These are phyloP conservation scores for Netelia virgata DNA, from an alignment of 2,888 invertebrate genomes.

Conservation along the genomic window DNA sequence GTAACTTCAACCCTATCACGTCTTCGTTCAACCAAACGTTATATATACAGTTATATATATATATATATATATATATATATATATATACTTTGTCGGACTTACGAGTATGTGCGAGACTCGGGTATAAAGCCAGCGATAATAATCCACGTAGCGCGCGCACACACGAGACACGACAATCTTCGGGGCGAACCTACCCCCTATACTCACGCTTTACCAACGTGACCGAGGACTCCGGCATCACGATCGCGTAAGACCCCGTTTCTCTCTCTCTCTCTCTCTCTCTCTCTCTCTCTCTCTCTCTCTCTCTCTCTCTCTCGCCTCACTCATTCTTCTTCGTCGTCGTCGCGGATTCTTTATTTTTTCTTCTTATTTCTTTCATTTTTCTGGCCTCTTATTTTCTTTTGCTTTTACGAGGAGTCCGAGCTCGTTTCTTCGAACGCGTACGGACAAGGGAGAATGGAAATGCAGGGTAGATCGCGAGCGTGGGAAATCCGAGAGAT, in stretches of 20 bases:
- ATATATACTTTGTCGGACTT: neutral
- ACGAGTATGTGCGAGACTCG: neutral
- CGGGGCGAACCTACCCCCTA: conserved; percentile 15
- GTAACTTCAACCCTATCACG: conserved; percentile 15
- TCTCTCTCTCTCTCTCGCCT: neutral
- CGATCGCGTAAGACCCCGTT: conserved; percentile 10
- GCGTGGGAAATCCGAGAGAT: conserved; percentile 24
- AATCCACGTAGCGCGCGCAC: conserved; percentile 12
- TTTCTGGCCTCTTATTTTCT: neutral
- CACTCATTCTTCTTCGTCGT: neutral
- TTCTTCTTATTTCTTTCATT: neutral
- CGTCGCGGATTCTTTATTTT: neutral
- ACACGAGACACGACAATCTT: conserved; percentile 52
- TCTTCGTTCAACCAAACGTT: neutral
- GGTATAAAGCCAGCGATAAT: conserved; percentile 18
- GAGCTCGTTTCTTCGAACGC: conserved; percentile 31
- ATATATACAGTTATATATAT: neutral
- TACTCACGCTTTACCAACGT: conserved; percentile 16
- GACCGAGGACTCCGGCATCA: conserved; percentile 31
- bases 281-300: conserved; percentile 8
- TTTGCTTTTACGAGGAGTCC: conserved; percentile 16
- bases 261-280: no score
- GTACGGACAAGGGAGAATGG: conserved; percentile 9
- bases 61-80: neutral
- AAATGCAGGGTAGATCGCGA: conserved; percentile 14